These are phyloP conservation scores for Streblospio benedicti DNA, from an alignment of 1,140 invertebrate species.

Conservation along the genomic window DNA sequence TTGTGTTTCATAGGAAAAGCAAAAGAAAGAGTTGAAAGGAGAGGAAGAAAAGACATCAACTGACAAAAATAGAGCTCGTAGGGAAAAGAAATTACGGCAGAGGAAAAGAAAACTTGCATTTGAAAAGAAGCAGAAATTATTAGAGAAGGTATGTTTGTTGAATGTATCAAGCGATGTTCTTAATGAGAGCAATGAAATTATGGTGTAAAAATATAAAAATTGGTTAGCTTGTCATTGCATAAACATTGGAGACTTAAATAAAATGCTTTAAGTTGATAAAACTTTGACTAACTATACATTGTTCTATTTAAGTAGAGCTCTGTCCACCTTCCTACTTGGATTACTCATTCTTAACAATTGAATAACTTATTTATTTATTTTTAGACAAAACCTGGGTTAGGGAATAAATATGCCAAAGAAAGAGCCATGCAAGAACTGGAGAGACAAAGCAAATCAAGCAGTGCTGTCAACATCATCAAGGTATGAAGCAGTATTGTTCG, in stretches of 20 bases:
- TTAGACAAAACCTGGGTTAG: constrained; percentile 45
- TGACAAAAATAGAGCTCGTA: constrained; percentile 79
- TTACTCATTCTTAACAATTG: neutral
- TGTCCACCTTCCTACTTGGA: no score
- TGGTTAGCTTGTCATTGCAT: no score
- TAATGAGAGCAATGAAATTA: no score
- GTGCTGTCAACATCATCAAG: constrained; percentile 33
- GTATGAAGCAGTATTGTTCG: constrained; percentile 17
- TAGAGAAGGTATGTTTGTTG: constrained; percentile 14
- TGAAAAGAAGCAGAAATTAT: constrained; percentile 22
- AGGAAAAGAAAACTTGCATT: constrained; percentile 1
- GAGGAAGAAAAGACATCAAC: constrained; percentile 71
- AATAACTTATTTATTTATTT: neutral
- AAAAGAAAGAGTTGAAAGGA: constrained; percentile 68
- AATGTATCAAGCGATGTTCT: no score
- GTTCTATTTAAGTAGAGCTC: no score
- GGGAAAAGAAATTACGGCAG: constrained; percentile 77
- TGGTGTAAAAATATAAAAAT: no score
- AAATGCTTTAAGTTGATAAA: no score
- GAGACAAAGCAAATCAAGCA: constrained; percentile 28
- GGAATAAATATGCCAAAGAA: constrained; percentile 55
- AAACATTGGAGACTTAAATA: no score
- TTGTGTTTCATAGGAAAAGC: constrained; percentile 53
- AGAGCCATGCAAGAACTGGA: constrained; percentile 52
- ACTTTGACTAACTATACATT: no score